Evolutionary conservation across 37 sponge, comb jelly and placozoan species (phyloP).

Genomic region (Oopsacas minuta): DNA sequence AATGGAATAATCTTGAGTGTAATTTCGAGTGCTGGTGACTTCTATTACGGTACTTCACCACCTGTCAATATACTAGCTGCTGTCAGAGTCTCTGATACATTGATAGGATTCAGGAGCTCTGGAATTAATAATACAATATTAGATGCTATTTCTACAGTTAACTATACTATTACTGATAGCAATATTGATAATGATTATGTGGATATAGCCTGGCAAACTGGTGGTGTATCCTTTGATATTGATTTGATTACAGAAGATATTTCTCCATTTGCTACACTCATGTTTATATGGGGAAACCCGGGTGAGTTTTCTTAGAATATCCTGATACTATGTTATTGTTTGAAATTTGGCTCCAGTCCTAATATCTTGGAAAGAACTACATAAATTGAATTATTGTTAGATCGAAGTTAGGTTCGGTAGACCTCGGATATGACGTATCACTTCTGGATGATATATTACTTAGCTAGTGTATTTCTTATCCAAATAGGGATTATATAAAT

Average conservation of each 20-base stretch:
- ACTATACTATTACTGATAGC: background rate
- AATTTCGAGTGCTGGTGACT: background rate
- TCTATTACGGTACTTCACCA: background rate
- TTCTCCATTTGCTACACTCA: background rate
- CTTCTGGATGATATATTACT: no score
- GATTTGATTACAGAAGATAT: background rate
- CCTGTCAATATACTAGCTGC: background rate
- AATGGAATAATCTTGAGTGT: constrained; percentile 1
- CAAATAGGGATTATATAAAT: no score
- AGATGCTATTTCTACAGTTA: background rate
- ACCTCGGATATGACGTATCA: no score
- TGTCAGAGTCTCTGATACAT: background rate
- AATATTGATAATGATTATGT: background rate
- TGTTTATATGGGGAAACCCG: background rate
- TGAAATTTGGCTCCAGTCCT: no score
- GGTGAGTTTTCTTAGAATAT: background rate
- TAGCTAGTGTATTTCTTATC: no score
- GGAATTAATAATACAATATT: background rate
- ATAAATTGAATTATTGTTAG: no score
- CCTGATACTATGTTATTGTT: no score
- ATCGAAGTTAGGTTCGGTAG: no score
- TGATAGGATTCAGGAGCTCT: background rate
- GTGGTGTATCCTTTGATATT: background rate
- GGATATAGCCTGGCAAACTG: constrained; percentile 6
- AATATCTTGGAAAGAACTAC: no score